These are phyloP conservation scores for Phengaris arion DNA, from an alignment of 2,888 invertebrate species.

Conservation along the genomic window DNA sequence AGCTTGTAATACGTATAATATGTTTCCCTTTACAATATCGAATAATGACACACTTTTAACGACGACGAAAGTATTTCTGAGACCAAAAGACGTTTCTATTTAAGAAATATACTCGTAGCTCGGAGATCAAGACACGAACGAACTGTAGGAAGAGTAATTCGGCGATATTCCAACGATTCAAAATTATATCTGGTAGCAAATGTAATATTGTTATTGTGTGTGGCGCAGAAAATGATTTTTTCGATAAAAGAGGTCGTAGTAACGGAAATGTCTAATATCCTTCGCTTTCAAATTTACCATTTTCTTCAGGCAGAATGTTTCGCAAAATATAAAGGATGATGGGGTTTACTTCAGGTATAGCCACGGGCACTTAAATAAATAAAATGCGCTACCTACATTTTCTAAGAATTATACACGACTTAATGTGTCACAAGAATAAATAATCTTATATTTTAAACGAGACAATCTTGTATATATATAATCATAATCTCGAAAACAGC, in stretches of 20 bases:
- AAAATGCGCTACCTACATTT: neutral
- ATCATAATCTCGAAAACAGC: too few species aligned
- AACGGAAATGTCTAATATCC: constrained; percentile 25
- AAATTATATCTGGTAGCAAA: constrained; percentile 4
- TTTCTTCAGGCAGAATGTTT: constrained; percentile 12
- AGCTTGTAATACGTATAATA: neutral
- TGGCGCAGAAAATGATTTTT: constrained; percentile 19
- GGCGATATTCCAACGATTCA: neutral
- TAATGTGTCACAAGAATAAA: too few species aligned
- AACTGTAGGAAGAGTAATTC: neutral
- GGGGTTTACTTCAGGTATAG: neutral
- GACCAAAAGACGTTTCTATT: neutral
- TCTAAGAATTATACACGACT: too few species aligned
- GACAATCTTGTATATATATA: too few species aligned
- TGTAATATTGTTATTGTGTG: constrained; percentile 23
- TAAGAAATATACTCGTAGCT: neutral
- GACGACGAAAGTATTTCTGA: neutral
- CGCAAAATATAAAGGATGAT: neutral
- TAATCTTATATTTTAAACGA: too few species aligned
- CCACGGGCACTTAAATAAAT: neutral
- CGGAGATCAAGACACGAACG: neutral
- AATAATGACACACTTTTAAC: neutral
- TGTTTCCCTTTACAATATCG: neutral
- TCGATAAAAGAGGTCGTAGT: constrained; percentile 22
- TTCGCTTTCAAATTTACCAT: constrained; percentile 4